Evolutionary conservation across 2,888 invertebrate species (phyloP).

Genomic region (Microctonus hyperodae): DNA sequence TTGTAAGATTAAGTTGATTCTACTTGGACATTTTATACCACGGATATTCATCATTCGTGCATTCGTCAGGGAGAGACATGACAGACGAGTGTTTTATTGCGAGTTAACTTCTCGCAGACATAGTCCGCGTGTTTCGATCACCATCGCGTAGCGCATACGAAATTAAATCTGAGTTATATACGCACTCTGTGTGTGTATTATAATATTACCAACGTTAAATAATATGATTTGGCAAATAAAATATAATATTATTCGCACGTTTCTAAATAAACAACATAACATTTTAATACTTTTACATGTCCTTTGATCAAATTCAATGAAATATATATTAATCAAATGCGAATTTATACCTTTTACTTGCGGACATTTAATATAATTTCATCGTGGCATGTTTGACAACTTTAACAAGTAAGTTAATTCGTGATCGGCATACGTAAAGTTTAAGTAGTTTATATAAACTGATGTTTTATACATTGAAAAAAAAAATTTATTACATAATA

Average conservation of each 20-base stretch:
- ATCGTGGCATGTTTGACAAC: background rate
- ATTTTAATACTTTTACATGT: background rate
- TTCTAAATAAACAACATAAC: background rate
- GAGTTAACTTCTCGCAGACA: constrained; percentile 43
- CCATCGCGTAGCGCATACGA: constrained; percentile 54
- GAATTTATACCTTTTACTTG: background rate
- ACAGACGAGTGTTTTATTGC: constrained; percentile 39
- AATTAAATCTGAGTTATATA: constrained; percentile 39
- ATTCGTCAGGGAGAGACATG: constrained; percentile 23
- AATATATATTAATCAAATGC: background rate
- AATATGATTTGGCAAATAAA: background rate
- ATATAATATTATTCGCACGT: constrained; percentile 3
- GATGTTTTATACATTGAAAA: too few relatives aligned
- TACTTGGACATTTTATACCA: constrained; percentile 5
- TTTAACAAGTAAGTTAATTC: background rate
- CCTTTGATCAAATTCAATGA: background rate
- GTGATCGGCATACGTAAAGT: background rate
- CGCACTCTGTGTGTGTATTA: background rate
- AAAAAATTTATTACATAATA: too few relatives aligned
- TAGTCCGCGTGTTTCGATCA: constrained; percentile 55
- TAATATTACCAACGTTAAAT: background rate
- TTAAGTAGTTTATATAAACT: too few relatives aligned
- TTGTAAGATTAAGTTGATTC: constrained; percentile 18
- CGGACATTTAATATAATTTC: background rate
- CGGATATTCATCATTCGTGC: constrained; percentile 24